Evolutionary conservation across 2,888 invertebrate genomes (phyloP).

Genomic region (Diaprepes abbreviatus): DNA sequence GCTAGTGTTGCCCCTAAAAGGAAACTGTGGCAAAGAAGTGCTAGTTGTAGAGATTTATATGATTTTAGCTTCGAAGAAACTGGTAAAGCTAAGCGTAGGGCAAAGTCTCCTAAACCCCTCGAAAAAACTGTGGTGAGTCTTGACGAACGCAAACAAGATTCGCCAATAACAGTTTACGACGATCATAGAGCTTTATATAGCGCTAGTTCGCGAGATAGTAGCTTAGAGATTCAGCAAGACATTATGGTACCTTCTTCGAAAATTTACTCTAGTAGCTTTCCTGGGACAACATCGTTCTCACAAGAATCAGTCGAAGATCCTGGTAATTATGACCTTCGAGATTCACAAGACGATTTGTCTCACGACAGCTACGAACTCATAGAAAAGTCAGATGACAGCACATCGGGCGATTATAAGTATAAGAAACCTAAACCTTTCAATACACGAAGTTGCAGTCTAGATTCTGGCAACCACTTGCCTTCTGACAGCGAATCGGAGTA

Average conservation of each 20-base stretch:
- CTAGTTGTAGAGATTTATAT: constrained; percentile 86
- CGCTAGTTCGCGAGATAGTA: constrained; percentile 73
- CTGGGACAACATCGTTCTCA: constrained; percentile 79
- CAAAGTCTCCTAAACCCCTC: constrained; percentile 68
- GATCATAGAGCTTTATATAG: constrained; percentile 76
- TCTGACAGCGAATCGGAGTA: constrained; percentile 80
- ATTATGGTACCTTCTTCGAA: constrained; percentile 76
- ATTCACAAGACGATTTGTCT: constrained; percentile 88
- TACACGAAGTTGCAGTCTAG: constrained; percentile 78
- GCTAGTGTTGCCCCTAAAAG: constrained; percentile 64
- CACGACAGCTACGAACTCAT: constrained; percentile 91
- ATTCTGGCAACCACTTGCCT: constrained; percentile 83
- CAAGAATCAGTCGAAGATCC: constrained; percentile 77
- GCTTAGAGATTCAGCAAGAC: constrained; percentile 78
- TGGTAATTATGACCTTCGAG: constrained; percentile 75
- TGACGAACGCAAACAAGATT: constrained; percentile 72
- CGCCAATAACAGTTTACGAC: constrained; percentile 81
- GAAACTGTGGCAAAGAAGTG: constrained; percentile 82
- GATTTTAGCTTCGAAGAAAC: constrained; percentile 82
- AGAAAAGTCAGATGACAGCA: constrained; percentile 79
- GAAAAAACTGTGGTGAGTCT: constrained; percentile 59
- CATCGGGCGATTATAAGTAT: constrained; percentile 63
- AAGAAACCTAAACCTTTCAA: constrained; percentile 62
- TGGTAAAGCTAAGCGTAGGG: constrained; percentile 75
- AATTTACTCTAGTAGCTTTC: constrained; percentile 89